Percentiles rank a stretch among this genome's conserved stretches.
Evolutionary conservation across 2,113 vertebrate species (phyloP).

Genomic region (Onychorhynchus coronatus): DNA sequence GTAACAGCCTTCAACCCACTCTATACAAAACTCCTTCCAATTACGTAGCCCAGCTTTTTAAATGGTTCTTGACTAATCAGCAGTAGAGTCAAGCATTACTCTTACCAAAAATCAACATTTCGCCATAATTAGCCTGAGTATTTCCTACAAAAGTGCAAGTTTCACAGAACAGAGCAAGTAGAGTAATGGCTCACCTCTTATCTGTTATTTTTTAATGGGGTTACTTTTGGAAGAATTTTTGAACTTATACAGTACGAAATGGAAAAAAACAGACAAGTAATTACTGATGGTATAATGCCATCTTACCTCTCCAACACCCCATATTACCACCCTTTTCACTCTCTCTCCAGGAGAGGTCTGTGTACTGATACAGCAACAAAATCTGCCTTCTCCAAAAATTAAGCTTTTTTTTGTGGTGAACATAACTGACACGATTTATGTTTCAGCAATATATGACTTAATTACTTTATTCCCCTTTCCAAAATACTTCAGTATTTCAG

Average conservation of each 20-base stretch:
- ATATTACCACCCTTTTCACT: neutral
- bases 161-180: neutral
- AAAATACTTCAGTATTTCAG: neutral
- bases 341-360: neutral
- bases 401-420: neutral
- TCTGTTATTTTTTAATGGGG: neutral
- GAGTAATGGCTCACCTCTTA: neutral
- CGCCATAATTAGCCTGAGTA: neutral
- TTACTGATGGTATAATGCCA: neutral
- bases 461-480: neutral
- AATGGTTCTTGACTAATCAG: neutral
- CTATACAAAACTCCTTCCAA: neutral
- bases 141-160: neutral
- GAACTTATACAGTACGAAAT: neutral
- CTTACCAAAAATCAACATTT: neutral
- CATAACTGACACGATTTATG: neutral
- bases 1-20: neutral
- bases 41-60: neutral
- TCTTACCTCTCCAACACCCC: neutral
- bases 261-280: neutral
- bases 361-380: neutral
- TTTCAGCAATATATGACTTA: neutral
- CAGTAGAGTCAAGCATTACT: neutral
- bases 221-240: neutral
- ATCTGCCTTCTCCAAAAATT: neutral